Evolutionary conservation across 2,797 vertebrate genomes (phyloP), one percentile per base, ranked within the genome.

Genomic region (Brachymystax lenok): DNA sequence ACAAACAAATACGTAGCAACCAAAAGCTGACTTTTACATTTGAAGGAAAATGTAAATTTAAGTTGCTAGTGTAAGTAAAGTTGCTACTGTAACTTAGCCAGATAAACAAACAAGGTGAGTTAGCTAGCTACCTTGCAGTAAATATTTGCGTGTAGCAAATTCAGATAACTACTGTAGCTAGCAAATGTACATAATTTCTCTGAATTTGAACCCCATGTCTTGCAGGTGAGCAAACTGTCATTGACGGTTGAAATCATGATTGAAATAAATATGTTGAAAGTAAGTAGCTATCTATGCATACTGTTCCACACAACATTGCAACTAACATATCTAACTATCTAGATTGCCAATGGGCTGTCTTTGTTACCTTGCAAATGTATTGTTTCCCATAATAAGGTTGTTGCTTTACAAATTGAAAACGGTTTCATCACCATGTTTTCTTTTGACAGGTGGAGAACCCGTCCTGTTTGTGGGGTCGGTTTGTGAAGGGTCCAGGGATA

Each of bases 391-490:
- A 35, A 35, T 6, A 35, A 35, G 33, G 21, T 10, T 63, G 21
- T 63, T 10, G 21, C 59, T 63, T 63, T 63, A 63, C 21, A 21
- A 63, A 10, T 24, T 63, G 71, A 5, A 14, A 5, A 27, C 10
- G 59, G 59, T n/a, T 21, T 63, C 24, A 24, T 8, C 5, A 69
- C 14, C 19, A 54, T 35, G 24, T 12, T 54, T 73, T n/a, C 13
- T 59, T 59, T 13, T 5, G n/a, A 74, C 27, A 95, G 94, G 79
- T 95, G 8, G 89, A 94, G 70, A 82, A 87, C 74, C 94, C 94
- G 0, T 91, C 89, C 35, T 92, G 92, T 69, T 77, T 95, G 56
- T 95, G 92, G 94, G 92, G 88, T 1, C 84, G 82, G 27, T 80
- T 91, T 16, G 10, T 85, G n/a, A 71, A 50, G n/a, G 84, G 76